Evolutionary conservation across 2,888 invertebrate species (phyloP).

Genomic region (Cristatella mucedo): DNA sequence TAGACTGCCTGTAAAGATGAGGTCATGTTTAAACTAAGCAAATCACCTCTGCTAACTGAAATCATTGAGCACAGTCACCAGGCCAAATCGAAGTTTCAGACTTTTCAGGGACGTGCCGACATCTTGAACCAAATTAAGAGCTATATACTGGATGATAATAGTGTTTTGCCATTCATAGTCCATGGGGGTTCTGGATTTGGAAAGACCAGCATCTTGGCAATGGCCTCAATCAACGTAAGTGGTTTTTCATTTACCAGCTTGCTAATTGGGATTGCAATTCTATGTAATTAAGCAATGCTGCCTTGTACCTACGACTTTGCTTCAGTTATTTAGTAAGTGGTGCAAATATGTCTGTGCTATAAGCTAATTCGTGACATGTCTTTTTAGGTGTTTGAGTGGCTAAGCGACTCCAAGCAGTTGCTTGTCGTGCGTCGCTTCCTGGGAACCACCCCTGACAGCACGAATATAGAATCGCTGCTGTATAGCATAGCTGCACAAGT

Average conservation of each 20-base stretch:
- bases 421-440: constrained; percentile 5
- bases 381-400: no score
- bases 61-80: constrained; percentile 3
- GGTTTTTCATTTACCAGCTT: no score
- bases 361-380: no score
- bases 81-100: background rate
- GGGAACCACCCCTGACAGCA: constrained; percentile 7
- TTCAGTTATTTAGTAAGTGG: no score
- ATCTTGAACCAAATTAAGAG: constrained; percentile 2
- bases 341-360: no score
- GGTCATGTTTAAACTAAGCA: no score
- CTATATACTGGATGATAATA: constrained; percentile 1
- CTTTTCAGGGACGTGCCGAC: constrained; percentile 7
- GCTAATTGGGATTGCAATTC: no score
- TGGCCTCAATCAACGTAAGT: constrained; percentile 4
- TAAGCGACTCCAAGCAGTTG: no score
- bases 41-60: constrained; percentile 5
- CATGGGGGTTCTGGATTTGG: constrained; percentile 8
- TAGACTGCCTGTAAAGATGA: no score
- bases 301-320: no score
- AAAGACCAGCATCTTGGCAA: constrained; percentile 5
- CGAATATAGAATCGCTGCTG: constrained; percentile 6
- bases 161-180: background rate
- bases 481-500: background rate
- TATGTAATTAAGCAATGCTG: no score